Evolutionary conservation across 2,113 vertebrate genomes (phyloP).

Genomic region (Grallaria varia): DNA sequence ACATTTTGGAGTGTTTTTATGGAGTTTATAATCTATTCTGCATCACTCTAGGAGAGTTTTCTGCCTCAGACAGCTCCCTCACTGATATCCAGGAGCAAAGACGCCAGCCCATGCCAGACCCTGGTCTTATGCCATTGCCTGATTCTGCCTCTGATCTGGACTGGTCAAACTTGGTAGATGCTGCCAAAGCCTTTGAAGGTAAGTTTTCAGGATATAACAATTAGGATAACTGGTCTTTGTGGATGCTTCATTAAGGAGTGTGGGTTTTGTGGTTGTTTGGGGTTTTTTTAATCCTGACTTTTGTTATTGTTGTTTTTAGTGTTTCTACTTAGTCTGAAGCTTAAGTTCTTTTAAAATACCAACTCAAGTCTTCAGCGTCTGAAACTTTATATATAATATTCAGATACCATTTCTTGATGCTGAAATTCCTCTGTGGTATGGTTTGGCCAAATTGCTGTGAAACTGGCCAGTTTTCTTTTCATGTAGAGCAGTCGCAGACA

Average conservation of each 20-base stretch:
- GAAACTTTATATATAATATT: background rate
- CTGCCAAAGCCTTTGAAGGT: conserved; percentile 96
- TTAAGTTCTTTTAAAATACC: background rate
- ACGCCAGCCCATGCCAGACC: conserved; percentile 85
- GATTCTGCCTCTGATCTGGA: conserved; percentile 88
- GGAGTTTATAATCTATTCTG: background rate
- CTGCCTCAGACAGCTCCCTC: conserved; percentile 88
- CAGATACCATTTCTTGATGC: background rate
- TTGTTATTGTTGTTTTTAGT: background rate
- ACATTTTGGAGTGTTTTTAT: background rate
- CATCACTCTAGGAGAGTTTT: conserved; percentile 83
- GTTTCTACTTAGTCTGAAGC: background rate
- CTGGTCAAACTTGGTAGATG: conserved; percentile 94
- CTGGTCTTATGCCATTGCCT: conserved; percentile 91
- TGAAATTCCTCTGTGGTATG: background rate
- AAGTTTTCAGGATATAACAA: background rate
- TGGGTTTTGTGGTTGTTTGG: background rate
- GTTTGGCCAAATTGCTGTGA: background rate
- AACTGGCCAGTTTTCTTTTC: background rate
- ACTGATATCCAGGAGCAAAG: conserved; percentile 86
- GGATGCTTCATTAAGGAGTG: background rate
- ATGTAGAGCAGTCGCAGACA: background rate
- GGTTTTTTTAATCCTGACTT: background rate
- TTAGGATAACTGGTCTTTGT: background rate
- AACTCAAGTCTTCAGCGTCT: background rate